These are phyloP conservation scores for Pseudocheirus occidentalis DNA, from an alignment of 2,797 vertebrate species.

Conservation along the genomic window DNA sequence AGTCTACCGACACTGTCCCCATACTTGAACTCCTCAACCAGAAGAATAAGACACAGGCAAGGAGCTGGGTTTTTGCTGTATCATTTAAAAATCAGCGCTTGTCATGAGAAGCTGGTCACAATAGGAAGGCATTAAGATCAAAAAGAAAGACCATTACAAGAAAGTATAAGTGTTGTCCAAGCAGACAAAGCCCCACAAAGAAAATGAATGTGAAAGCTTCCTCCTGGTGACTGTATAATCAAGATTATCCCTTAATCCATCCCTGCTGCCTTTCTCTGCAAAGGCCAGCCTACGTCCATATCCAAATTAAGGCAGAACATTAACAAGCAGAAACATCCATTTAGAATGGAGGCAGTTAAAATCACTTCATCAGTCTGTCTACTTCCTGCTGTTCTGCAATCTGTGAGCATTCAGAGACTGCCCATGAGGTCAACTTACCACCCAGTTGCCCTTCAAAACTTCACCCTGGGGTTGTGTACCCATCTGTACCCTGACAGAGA, in stretches of 20 bases:
- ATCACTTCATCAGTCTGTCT: neutral
- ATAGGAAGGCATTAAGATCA: neutral
- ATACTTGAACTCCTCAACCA: neutral
- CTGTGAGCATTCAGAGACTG: neutral
- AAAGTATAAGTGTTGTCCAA: neutral
- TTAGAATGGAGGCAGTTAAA: neutral
- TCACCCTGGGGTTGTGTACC: neutral
- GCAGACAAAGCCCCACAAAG: neutral
- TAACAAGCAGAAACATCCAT: constrained; percentile 12
- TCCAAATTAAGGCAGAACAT: neutral
- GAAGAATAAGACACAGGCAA: neutral
- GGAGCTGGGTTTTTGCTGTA: neutral
- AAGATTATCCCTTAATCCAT: neutral
- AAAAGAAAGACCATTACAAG: constrained; percentile 5
- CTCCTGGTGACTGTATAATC: neutral
- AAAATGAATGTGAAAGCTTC: neutral
- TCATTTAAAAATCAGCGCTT: neutral
- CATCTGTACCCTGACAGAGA: neutral
- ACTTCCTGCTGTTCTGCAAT: neutral
- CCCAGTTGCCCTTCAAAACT: neutral
- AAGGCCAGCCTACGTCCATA: neutral
- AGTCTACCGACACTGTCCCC: neutral
- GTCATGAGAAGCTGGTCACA: neutral
- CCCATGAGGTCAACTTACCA: neutral
- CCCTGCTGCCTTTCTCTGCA: constrained; percentile 2